Base-by-base conservation (phyloP, 1,140 invertebrate genomes). In the Drosophila neocordata region DNA sequence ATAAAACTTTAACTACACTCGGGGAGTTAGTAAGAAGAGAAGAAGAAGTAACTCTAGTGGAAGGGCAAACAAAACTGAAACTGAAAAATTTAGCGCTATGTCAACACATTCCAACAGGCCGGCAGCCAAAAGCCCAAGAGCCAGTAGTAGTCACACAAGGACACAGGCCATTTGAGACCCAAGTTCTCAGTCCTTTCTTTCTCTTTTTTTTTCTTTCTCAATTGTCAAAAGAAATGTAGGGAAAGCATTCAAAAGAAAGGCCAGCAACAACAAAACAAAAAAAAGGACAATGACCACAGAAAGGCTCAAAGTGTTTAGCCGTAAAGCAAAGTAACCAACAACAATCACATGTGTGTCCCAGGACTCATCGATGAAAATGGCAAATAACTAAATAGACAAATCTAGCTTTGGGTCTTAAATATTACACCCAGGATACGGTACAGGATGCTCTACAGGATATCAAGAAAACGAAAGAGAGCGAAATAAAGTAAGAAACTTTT, bases 51-150 rank as follows among this genome's bases (percentile, higher is more conserved):
- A 57, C 64, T 75, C 72, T 74, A 62, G 80, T 65, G 60, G 51
- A 69, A 73, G 69, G 62, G 51, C 82, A 78, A 87, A 81, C 69
- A 78, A 67, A 71, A 87, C 15, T 82, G 81, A 82, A 87, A 82
- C 78, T 85, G 70, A 69, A 87, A 85, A 87, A 87, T 87, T 74
- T 87, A 72, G 81, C 78, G 83, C 81, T 85, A 87, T 85, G 81
- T 85, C 81, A 85, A 85, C 78, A 85, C 67, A 87, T 78, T 78
- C 68, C 80, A 72, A 64, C 58, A 63, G 72, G 58, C 60, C 66
- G 63, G 11, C 67, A 8, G 20, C 20, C 37, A 44, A 41, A 27
- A 12, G 12, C 11, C 51, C 27, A 37, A 51, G 52, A 48, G 41
- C 15, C 41, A 31, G 27, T 31, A 4, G 27, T 5, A 31, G 27